Base-by-base conservation (phyloP, 2,113 vertebrate species). In the Oceanites oceanicus region DNA sequence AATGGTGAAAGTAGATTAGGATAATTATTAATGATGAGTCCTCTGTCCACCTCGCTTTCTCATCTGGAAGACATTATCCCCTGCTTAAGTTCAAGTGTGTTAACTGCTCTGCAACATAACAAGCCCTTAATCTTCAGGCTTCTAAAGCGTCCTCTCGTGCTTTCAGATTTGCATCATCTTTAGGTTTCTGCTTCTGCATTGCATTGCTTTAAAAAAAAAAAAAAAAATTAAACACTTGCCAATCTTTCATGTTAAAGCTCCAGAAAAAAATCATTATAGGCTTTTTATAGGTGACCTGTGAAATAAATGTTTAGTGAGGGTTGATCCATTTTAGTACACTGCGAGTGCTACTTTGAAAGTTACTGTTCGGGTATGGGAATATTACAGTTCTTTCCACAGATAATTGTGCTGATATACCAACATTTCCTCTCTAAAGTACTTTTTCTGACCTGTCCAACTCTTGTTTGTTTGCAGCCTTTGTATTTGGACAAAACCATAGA, bases 21-120 rank as follows among this genome's bases (percentile, higher is more conserved):
- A 83, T 95, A 96, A 96, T 97, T 97, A 97, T 95, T 96, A 97
- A 96, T 96, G 79, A 63, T 16, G 75, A 91, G 38, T 96, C 52
- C 85, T 96, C 93, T 96, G 94, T 95, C 95, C 94, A 96, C 95
- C 95, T 96, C 11, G 3, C 81, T 94, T 96, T 73, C 76, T 96
- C 82, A 68, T 95, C 85, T 94, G 92, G 73, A 88, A 92, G 85
- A 95, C 97, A 97, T 97, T 97, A 96, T 91, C 63, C 72, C 52
- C 76, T 91, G 78, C 82, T 91, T 95, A 90, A 94, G 27, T 95
- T 97, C 89, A 97, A 97, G 93, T 92, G 86, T 55, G 63, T 86
- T 95, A 94, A 94, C 86, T 94, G 87, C 87, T 95, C 63, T 95
- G 92, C 95, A 80, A 67, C 49, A 22, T 86, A 96, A 80, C 59